Evolutionary conservation across 2,797 vertebrate species (phyloP).

Genomic region (Lepidocolaptes lacrymiger): DNA sequence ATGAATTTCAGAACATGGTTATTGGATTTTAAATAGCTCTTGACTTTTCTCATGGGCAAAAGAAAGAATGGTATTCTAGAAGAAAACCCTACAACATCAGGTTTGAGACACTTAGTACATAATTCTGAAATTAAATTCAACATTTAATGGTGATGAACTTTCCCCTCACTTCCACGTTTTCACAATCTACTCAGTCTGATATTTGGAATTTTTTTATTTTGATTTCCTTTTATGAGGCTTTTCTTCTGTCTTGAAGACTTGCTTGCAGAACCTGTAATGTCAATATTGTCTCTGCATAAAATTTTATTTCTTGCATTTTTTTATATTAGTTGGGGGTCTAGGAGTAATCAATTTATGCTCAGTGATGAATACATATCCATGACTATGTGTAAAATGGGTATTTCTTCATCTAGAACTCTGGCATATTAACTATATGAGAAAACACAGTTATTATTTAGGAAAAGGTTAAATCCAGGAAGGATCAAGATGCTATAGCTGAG

Average conservation of each 20-base stretch:
- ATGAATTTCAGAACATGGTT: neutral
- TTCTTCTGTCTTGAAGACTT: neutral
- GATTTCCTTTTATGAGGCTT: neutral
- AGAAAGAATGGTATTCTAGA: neutral
- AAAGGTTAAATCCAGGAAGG: neutral
- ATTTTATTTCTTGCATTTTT: neutral
- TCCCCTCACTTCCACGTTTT: neutral
- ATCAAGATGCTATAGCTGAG: neutral
- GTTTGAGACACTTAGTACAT: neutral
- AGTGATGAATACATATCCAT: neutral
- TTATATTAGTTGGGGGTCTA: neutral
- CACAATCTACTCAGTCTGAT: neutral
- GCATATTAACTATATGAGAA: neutral
- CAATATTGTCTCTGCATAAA: neutral
- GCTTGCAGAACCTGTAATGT: neutral
- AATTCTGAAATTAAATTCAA: neutral
- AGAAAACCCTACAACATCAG: accelerated
- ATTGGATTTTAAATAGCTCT: neutral
- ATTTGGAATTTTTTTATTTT: neutral
- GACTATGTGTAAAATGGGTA: neutral
- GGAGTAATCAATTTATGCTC: neutral
- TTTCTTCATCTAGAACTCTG: neutral
- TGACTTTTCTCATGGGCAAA: neutral
- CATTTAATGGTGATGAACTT: neutral
- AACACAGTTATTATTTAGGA: neutral